Evolutionary conservation across 2,113 vertebrate species (phyloP).

Genomic region (Ailuropoda melanoleuca): DNA sequence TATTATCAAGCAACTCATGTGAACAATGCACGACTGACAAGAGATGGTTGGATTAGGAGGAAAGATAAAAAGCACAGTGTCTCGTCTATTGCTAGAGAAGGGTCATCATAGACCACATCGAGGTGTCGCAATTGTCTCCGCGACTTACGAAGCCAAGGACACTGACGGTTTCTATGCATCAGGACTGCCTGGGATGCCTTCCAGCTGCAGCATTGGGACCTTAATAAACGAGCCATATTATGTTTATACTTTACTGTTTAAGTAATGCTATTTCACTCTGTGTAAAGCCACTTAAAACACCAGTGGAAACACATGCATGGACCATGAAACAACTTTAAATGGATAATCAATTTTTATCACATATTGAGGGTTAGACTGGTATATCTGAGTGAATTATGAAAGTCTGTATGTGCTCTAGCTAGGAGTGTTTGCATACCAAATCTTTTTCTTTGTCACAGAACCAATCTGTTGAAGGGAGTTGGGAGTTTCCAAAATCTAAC

Average conservation of each 20-base stretch:
- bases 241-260: conserved; percentile 78
- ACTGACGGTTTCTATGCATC: conserved; percentile 48
- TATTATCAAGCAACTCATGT: conserved; percentile 34
- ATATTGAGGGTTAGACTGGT: conserved; percentile 82
- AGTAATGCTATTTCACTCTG: conserved; percentile 79
- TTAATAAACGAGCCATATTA: conserved; percentile 75
- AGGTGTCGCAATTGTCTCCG: conserved; percentile 12
- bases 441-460: conserved; percentile 61
- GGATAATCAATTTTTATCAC: conserved; percentile 89
- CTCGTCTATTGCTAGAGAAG: neutral
- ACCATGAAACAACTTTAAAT: conserved; percentile 85
- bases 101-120: neutral
- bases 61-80: neutral
- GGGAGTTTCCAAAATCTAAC: conserved; percentile 36
- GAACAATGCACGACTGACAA: neutral
- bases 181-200: conserved; percentile 53
- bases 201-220: conserved; percentile 72
- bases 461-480: neutral
- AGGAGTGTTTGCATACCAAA: conserved; percentile 66
- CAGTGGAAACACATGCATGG: conserved; percentile 82
- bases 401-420: conserved; percentile 71
- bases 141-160: conserved; percentile 36
- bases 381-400: conserved; percentile 82
- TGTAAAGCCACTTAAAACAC: conserved; percentile 81
- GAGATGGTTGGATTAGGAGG: conserved; percentile 12